Evolutionary conservation across 2,797 vertebrate species (phyloP).

Genomic region (Hipposideros larvatus): DNA sequence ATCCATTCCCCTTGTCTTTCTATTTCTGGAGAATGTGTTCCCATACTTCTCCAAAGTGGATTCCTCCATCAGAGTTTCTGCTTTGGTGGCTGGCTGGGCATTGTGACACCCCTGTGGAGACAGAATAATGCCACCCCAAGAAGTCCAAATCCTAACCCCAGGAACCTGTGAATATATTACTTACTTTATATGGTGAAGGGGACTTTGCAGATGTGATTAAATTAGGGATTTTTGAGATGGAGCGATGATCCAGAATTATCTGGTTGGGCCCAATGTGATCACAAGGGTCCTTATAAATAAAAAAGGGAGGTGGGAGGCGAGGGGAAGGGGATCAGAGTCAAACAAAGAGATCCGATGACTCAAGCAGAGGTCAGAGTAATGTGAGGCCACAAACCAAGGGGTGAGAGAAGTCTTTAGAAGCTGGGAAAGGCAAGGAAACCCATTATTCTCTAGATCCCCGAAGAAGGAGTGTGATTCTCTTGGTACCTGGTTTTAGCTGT

Average conservation of each 20-base stretch:
- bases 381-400: neutral
- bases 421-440: neutral
- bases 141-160: neutral
- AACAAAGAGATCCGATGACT: neutral
- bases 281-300: neutral
- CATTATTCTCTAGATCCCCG: neutral
- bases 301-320: neutral
- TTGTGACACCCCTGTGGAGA: too few relatives aligned
- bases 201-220: neutral
- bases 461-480: neutral
- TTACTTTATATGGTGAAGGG: neutral
- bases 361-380: neutral
- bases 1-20: neutral
- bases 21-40: neutral
- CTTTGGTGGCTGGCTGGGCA: neutral
- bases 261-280: neutral
- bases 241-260: neutral
- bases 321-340: neutral
- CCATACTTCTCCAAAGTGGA: neutral
- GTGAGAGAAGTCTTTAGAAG: neutral
- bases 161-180: neutral
- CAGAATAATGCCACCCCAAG: neutral
- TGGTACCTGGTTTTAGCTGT: neutral
- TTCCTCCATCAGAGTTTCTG: neutral
- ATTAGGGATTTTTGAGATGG: neutral